Percentiles rank a stretch among this genome's conserved stretches.
phyloP scores from a whole-genome alignment of 2,113 vertebrate species.

The Macquaria ambigua region DNA sequence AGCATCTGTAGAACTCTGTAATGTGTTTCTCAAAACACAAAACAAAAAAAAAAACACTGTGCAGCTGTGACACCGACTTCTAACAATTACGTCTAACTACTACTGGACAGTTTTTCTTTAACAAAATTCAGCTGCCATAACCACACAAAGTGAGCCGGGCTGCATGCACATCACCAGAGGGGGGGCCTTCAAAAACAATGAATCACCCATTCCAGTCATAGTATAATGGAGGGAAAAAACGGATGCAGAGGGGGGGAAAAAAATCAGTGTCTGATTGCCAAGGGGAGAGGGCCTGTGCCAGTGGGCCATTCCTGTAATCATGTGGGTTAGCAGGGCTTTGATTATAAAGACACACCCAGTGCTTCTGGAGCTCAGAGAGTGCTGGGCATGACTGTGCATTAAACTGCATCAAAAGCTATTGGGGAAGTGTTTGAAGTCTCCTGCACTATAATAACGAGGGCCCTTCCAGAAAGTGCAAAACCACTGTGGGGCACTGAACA shows the following conservation, averaged over 20 bases:
- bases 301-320: slow-evolving; percentile 78
- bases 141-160: slow-evolving; percentile 6
- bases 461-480: slow-evolving; percentile 67
- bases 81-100: not conserved
- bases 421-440: slow-evolving; percentile 70
- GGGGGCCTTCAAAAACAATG: slow-evolving; percentile 43
- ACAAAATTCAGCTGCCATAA: slow-evolving; percentile 19
- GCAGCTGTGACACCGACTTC: not conserved
- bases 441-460: slow-evolving; percentile 67
- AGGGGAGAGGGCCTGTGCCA: slow-evolving; percentile 69
- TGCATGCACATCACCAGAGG: slow-evolving; percentile 13
- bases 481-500: slow-evolving; percentile 64
- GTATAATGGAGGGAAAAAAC: slow-evolving; percentile 37
- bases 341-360: slow-evolving; percentile 78
- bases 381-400: slow-evolving; percentile 71
- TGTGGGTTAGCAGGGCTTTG: slow-evolving; percentile 75
- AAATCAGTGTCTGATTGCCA: slow-evolving; percentile 52
- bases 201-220: slow-evolving; percentile 66
- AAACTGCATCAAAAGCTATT: slow-evolving; percentile 69
- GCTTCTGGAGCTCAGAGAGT: slow-evolving; percentile 53
- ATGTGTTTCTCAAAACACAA: not conserved
- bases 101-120: slow-evolving; percentile 4
- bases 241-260: not conserved
- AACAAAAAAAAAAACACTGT: not conserved
- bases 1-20: not conserved